phyloP scores from a whole-genome alignment of 2,888 invertebrate species.

The Rhogogaster chlorosoma region DNA sequence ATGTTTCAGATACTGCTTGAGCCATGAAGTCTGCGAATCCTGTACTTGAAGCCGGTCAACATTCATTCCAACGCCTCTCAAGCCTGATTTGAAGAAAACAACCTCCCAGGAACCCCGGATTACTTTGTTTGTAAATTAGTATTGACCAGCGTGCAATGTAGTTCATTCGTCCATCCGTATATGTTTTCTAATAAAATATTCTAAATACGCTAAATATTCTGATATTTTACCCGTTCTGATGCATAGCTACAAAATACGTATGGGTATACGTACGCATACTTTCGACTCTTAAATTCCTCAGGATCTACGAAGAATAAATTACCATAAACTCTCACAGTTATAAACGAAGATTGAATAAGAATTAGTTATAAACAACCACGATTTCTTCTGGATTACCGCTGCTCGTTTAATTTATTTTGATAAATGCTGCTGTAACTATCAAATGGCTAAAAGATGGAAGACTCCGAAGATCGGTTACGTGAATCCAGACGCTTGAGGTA shows the following conservation, averaged over 20 bases:
- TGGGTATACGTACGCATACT: neutral
- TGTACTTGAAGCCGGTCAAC: neutral
- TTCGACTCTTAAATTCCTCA: slow-evolving; percentile 1
- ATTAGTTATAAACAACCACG: slow-evolving; percentile 18
- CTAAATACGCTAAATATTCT: slow-evolving; percentile 32
- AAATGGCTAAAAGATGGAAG: neutral
- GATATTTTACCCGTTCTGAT: neutral
- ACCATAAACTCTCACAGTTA: slow-evolving; percentile 14
- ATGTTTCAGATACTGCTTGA: slow-evolving; percentile 18
- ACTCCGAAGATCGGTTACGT: slow-evolving; percentile 18
- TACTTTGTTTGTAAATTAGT: slow-evolving; percentile 31
- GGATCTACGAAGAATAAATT: neutral
- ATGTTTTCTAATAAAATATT: slow-evolving; percentile 48
- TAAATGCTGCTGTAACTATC: neutral
- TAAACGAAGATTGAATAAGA: slow-evolving; percentile 5
- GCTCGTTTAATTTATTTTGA: slow-evolving; percentile 16
- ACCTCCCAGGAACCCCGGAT: neutral
- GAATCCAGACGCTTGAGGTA: slow-evolving; percentile 30
- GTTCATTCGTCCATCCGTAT: neutral
- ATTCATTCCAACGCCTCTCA: neutral
- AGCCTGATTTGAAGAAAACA: neutral
- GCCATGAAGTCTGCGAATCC: neutral
- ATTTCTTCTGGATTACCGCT: neutral
- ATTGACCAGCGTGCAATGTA: neutral
- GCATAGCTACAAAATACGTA: neutral